A percentile compares a stretch with the other conserved stretches of the same genome.
Conservation (phyloP, 2,888 invertebrate genomes). For the Drosophila villosipedis region DNA sequence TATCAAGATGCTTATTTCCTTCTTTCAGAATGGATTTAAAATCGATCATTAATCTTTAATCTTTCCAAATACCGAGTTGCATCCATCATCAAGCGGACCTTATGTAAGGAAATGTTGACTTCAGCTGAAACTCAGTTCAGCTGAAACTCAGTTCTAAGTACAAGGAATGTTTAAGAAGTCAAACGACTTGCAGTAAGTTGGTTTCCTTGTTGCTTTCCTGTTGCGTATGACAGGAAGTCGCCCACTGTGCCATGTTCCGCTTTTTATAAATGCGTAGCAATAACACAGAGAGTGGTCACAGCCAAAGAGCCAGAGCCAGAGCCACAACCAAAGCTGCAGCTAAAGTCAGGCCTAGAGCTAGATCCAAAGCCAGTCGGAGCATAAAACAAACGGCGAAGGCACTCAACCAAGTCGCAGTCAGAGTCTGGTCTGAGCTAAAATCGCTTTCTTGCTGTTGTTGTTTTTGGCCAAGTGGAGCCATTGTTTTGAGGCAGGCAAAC, state of each 20-base stretch:
- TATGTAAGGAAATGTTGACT: background rate
- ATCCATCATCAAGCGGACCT: background rate
- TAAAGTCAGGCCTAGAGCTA: constrained; percentile 32
- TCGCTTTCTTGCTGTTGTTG: constrained; percentile 38
- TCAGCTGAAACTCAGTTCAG: background rate
- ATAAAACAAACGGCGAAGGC: constrained; percentile 78
- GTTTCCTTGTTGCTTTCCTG: constrained; percentile 7
- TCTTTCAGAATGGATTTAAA: background rate
- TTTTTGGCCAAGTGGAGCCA: constrained; percentile 61
- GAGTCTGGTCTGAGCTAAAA: constrained; percentile 16
- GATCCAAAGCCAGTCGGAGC: constrained; percentile 66
- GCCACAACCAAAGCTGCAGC: constrained; percentile 26
- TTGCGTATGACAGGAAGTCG: constrained; percentile 53
- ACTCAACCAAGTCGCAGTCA: constrained; percentile 74
- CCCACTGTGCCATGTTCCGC: constrained; percentile 69
- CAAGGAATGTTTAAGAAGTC: constrained; percentile 17
- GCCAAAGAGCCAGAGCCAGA: constrained; percentile 43
- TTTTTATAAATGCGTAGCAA: constrained; percentile 76
- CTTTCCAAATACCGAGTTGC: background rate
- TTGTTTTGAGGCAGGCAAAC: constrained; percentile 46
- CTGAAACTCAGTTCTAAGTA: background rate
- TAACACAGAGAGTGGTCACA: constrained; percentile 57
- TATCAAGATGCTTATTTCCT: background rate
- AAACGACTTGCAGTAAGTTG: background rate
- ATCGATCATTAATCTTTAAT: background rate